Conservation (phyloP, 2,113 vertebrate species). For the Ceratotherium simum region DNA sequence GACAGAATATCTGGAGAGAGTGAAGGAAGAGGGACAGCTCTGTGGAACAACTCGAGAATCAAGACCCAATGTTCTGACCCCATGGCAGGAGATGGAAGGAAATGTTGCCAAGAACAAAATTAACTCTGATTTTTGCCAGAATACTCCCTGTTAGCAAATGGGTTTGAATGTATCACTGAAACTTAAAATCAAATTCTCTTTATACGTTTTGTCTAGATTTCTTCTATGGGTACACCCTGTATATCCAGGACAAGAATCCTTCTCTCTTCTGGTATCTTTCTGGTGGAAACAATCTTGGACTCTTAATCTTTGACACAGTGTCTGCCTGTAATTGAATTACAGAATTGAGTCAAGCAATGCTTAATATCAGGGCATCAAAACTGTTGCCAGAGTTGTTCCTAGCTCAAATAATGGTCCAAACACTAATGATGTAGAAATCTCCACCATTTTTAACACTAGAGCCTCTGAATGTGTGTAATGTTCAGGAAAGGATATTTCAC, state of each 20-base stretch:
- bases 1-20: background rate
- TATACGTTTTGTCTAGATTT: background rate
- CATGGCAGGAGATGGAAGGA: background rate
- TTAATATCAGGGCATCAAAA: background rate
- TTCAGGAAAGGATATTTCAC: background rate
- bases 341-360: background rate
- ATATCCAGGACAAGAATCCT: background rate
- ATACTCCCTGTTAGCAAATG: background rate
- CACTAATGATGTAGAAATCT: background rate
- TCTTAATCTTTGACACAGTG: background rate
- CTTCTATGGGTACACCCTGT: background rate
- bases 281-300: background rate
- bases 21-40: background rate
- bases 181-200: background rate
- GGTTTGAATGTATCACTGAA: background rate
- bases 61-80: background rate
- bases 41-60: background rate
- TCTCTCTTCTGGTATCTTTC: background rate
- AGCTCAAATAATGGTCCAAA: background rate
- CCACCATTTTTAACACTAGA: background rate
- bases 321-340: background rate
- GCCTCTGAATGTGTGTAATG: background rate
- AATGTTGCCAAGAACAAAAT: background rate
- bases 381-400: background rate
- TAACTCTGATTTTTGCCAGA: background rate